These are phyloP conservation scores for Hyperopisus bebe DNA, from an alignment of 2,113 vertebrate species.

Conservation along the genomic window DNA sequence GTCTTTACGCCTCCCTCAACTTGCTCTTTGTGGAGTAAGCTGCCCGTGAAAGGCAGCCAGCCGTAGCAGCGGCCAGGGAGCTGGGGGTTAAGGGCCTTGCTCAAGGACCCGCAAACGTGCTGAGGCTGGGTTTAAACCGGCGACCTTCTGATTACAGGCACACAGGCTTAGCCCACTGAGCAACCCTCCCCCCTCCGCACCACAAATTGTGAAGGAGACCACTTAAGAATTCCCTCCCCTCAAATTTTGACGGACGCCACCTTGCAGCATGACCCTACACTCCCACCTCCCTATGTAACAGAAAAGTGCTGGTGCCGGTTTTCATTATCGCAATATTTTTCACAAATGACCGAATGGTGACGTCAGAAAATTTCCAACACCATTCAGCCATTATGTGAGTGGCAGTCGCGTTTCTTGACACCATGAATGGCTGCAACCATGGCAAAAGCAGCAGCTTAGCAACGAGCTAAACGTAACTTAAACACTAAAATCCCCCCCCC, in stretches of 20 bases:
- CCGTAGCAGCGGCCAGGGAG: too few relatives aligned
- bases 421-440: too few relatives aligned
- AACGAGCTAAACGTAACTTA: background rate
- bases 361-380: too few relatives aligned
- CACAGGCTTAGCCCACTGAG: background rate
- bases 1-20: too few relatives aligned
- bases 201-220: background rate
- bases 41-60: too few relatives aligned
- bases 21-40: too few relatives aligned
- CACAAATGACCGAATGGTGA: too few relatives aligned
- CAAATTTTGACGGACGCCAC: background rate
- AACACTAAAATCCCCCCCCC: background rate
- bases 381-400: background rate
- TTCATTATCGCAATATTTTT: background rate
- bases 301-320: background rate
- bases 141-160: too few relatives aligned
- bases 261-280: background rate
- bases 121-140: too few relatives aligned
- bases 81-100: too few relatives aligned
- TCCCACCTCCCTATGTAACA: background rate
- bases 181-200: background rate
- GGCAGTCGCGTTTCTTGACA: too few relatives aligned
- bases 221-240: background rate
- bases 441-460: background rate
- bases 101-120: too few relatives aligned